These are phyloP conservation scores for Sisyra terminalis DNA, from an alignment of 2,888 invertebrate species.

Conservation along the genomic window DNA sequence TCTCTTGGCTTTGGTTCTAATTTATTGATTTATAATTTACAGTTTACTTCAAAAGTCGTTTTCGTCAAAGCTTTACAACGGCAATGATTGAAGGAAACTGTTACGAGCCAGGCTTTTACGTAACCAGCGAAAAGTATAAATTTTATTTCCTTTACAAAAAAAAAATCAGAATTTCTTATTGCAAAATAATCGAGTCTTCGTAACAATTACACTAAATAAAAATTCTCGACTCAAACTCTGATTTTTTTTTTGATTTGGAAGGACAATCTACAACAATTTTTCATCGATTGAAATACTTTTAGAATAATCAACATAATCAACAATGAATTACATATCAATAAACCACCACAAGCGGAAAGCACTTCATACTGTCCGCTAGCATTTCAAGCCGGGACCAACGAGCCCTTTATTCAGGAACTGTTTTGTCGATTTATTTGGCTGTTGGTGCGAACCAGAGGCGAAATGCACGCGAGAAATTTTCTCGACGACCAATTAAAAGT, in stretches of 20 bases:
- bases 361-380: slow-evolving; percentile 1
- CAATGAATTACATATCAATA: background rate
- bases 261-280: too few species aligned
- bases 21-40: background rate
- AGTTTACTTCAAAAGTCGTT: slow-evolving; percentile 1
- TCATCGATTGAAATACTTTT: too few species aligned
- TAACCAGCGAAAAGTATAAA: background rate
- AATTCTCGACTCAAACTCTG: too few species aligned
- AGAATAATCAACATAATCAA: background rate
- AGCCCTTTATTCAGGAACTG: slow-evolving; percentile 4
- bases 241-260: too few species aligned
- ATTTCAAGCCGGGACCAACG: background rate
- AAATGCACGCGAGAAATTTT: slow-evolving; percentile 3
- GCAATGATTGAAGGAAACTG: background rate
- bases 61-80: background rate
- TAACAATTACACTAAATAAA: too few species aligned
- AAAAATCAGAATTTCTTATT: too few species aligned
- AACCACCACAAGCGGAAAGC: background rate
- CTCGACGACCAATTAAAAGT: slow-evolving; percentile 6
- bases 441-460: slow-evolving; percentile 4
- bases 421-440: slow-evolving; percentile 7
- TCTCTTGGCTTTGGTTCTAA: background rate
- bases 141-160: too few species aligned
- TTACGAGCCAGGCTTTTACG: background rate
- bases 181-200: too few species aligned